A percentile compares a stretch with the other conserved stretches of the same genome.
Evolutionary conservation across 2,113 vertebrate genomes (phyloP).

Genomic region (Clarias macrocephalus): DNA sequence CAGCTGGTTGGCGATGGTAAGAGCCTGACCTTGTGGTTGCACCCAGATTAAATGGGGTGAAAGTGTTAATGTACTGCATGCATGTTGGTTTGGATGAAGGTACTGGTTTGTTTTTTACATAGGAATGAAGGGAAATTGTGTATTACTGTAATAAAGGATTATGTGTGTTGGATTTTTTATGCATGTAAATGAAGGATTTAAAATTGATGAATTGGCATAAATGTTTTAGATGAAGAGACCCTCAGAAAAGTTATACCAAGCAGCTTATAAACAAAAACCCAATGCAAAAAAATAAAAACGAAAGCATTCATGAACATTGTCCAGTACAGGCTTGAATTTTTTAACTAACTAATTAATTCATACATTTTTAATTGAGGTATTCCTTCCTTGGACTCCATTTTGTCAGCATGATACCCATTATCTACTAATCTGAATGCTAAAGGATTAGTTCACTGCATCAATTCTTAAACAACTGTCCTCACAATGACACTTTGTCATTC

Average conservation of each 20-base stretch:
- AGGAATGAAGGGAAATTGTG: background rate
- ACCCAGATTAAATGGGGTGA: background rate
- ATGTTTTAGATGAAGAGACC: background rate
- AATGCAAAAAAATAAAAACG: background rate
- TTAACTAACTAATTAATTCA: background rate
- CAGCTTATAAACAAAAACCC: background rate
- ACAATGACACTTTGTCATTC: slow-evolving; percentile 61
- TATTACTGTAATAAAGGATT: slow-evolving; percentile 56
- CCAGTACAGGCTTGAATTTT: background rate
- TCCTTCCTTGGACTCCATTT: background rate
- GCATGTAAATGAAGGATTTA: background rate
- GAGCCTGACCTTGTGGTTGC: slow-evolving; percentile 38
- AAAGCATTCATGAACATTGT: background rate
- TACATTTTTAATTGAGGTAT: background rate
- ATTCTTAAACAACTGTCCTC: slow-evolving; percentile 48
- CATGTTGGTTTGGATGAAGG: background rate
- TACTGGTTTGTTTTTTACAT: background rate
- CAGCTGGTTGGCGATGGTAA: slow-evolving; percentile 93
- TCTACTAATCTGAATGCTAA: slow-evolving; percentile 8
- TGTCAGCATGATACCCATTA: background rate
- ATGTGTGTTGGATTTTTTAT: slow-evolving; percentile 34
- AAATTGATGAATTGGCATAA: background rate
- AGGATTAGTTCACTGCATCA: slow-evolving; percentile 41
- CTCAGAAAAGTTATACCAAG: background rate
- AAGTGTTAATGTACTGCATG: background rate